Evolutionary conservation across 2,888 invertebrate species (phyloP).

Genomic region (Scotopteryx bipunctaria): DNA sequence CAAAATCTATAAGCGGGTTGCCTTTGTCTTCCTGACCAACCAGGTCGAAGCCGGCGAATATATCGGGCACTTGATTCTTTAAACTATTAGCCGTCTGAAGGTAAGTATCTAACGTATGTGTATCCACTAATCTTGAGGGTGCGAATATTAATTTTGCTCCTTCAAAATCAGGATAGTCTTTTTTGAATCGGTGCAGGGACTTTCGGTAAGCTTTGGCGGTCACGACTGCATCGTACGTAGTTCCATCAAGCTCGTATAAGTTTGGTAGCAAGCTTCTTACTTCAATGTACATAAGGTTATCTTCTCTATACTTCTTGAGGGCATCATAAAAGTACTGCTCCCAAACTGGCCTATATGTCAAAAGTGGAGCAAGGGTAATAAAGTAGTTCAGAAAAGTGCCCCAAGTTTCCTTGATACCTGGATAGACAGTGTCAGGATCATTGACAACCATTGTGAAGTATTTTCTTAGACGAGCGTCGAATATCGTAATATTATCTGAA

Average conservation of each 20-base stretch:
- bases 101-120: constrained; percentile 65
- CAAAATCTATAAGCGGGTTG: constrained; percentile 84
- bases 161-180: constrained; percentile 85
- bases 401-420: constrained; percentile 84
- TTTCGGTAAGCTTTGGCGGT: constrained; percentile 84
- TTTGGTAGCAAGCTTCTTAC: constrained; percentile 85
- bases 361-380: constrained; percentile 71
- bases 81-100: constrained; percentile 63
- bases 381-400: constrained; percentile 82
- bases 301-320: constrained; percentile 84
- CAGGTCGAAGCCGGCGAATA: constrained; percentile 90
- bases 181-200: constrained; percentile 81
- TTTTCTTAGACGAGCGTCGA: constrained; percentile 79
- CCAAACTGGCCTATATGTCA: constrained; percentile 86
- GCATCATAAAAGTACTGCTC: constrained; percentile 86
- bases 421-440: constrained; percentile 71
- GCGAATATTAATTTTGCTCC: constrained; percentile 89
- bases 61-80: constrained; percentile 82
- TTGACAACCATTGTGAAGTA: constrained; percentile 82
- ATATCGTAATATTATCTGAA: constrained; percentile 63
- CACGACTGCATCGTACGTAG: constrained; percentile 76
- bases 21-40: constrained; percentile 91
- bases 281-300: constrained; percentile 88
- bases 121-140: constrained; percentile 77
- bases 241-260: constrained; percentile 87